Base-by-base conservation (phyloP, 2,113 vertebrate species). In the Tenebrosternarchus preto region DNA sequence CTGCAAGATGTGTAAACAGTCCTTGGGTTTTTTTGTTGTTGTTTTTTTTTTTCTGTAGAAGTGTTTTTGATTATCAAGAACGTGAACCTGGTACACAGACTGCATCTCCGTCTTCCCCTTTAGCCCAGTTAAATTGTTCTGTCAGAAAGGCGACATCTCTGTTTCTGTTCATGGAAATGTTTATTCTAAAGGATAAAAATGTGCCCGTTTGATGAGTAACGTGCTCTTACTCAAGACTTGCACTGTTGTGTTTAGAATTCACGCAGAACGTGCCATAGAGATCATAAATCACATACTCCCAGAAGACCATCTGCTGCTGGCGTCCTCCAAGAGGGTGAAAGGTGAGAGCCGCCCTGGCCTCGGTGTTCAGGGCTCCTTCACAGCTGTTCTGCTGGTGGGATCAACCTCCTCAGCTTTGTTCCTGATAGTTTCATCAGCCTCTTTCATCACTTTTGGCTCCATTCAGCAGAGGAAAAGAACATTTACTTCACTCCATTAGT, bases 231-330 rank as follows among this genome's bases (percentile, higher is more conserved):
- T 75, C 78, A 81, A 78, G 76, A 69, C 82, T 59, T 76, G 70
- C 85, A 63, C 55, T 80, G 87, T 74, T 88, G 43, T 68, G 80
- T 73, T 67, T 80, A 99, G 98, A 89, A 99, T 99, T 90, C 98
- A 99, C 27, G 98, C 97, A 88, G 98, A 99, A 92, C 95, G 96
- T 93, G 97, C 98, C 92, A 99, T 99, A 93, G 98, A 97, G 90
- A 99, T 99, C 91, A 99, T 99, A 84, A 99, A 96, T 89, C 98
- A 99, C 89, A 99, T 99, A 91, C 96, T 99, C 87, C 98, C 98
- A 84, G 98, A 99, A 93, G 98, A 99, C 85, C 98, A 99, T 91
- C 95, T 99, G 86, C 93, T 99, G 84, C 91, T 99, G 91, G 98
- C 98, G 61, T 99, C 98, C 43, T 99, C 98, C 24, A 99, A 99